phyloP scores from a whole-genome alignment of 2,888 invertebrate species.

The Drosophila antonietae region DNA sequence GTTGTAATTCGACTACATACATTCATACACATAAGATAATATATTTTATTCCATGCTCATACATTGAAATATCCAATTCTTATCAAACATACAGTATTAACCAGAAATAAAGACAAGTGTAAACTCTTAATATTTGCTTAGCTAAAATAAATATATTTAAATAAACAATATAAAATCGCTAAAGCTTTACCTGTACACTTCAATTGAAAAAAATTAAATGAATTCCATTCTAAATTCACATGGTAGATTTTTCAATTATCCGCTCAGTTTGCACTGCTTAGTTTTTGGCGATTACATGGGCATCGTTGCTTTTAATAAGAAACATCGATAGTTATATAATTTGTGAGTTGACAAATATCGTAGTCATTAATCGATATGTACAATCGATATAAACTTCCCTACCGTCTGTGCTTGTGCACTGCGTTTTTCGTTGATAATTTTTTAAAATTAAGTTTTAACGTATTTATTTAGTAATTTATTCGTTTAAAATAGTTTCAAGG shows the following conservation, averaged over 20 bases:
- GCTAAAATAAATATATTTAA: constrained; percentile 57
- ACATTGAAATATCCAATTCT: constrained; percentile 56
- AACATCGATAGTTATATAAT: constrained; percentile 21
- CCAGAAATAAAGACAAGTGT: constrained; percentile 62
- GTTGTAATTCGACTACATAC: constrained; percentile 69
- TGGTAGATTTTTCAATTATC: constrained; percentile 10
- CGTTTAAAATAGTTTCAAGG: constrained; percentile 67
- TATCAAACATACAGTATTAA: constrained; percentile 69
- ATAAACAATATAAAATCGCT: constrained; percentile 56
- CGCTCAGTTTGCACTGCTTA: neutral
- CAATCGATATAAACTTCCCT: constrained; percentile 57
- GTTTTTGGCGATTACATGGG: constrained; percentile 33
- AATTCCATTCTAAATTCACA: no score
- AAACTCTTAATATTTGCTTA: constrained; percentile 60
- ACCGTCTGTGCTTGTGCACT: constrained; percentile 68
- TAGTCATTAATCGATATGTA: constrained; percentile 25
- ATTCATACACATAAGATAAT: constrained; percentile 55
- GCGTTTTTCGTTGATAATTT: constrained; percentile 82
- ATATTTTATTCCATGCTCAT: constrained; percentile 62
- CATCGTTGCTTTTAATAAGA: constrained; percentile 33
- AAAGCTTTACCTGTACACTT: constrained; percentile 47
- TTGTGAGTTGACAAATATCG: constrained; percentile 15
- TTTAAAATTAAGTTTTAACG: constrained; percentile 75
- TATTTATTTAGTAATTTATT: constrained; percentile 78
- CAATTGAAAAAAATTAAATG: no score